Conservation (phyloP, 1,140 invertebrate genomes). For the Drosophila ironensis region DNA sequence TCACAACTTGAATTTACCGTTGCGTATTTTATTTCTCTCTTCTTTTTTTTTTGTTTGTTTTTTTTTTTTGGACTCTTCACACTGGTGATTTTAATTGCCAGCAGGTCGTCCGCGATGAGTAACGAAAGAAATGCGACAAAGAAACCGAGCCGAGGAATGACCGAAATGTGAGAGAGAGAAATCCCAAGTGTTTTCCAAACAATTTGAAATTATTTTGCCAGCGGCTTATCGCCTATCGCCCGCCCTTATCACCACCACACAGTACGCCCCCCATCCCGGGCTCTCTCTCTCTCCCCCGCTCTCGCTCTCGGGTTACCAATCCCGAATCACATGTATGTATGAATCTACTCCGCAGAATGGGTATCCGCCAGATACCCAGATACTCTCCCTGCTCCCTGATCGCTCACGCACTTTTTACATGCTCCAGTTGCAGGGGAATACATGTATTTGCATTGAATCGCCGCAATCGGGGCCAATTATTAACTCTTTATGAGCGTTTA, state of each 20-base stretch:
- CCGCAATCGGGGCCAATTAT: conserved; percentile 15
- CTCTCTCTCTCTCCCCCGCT: neutral
- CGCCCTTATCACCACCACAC: conserved; percentile 16
- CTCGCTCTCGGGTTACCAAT: too few relatives aligned
- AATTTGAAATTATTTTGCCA: neutral
- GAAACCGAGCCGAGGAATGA: conserved; percentile 4
- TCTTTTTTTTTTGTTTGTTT: neutral
- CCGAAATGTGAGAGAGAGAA: neutral
- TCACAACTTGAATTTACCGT: conserved; percentile 25
- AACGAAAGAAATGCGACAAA: conserved; percentile 19
- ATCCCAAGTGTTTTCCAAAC: neutral
- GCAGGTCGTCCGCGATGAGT: conserved; percentile 15
- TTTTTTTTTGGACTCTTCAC: conserved; percentile 11
- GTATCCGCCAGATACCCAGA: neutral
- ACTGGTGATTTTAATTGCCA: conserved; percentile 27
- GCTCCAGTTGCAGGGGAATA: conserved; percentile 7
- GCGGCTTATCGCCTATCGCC: conserved; percentile 8
- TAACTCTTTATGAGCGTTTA: conserved; percentile 16
- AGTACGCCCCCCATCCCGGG: neutral
- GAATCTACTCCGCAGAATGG: too few relatives aligned
- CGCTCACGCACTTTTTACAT: neutral
- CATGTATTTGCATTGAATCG: conserved; percentile 1
- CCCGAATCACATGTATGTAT: too few relatives aligned
- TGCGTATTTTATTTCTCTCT: conserved; percentile 12
- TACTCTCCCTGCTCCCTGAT: neutral